Base-by-base conservation (phyloP, 1,140 invertebrate species). In the Brachionus angularis region DNA sequence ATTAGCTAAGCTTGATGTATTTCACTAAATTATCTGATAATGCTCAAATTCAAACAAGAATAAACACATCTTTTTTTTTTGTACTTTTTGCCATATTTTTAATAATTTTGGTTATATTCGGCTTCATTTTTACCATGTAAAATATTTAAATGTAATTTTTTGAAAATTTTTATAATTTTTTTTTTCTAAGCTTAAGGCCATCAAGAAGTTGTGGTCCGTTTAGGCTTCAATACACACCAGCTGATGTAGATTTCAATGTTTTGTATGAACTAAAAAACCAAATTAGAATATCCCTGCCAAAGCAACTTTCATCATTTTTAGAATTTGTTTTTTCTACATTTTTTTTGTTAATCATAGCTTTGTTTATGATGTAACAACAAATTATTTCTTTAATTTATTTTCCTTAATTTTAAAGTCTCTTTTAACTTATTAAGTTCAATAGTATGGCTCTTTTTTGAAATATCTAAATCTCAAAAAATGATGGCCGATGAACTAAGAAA, bases 111-210 rank as follows among this genome's bases (percentile, higher is more conserved):
- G 25, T 58, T 12, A 23, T 58, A 8, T 36, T 39, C 36, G 33
- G 53, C 1, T 58, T 58, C 23, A 39, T 58, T 21, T 58, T 58
- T 36, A 58, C 53, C 5, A 23, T 18, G 53, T 58, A 39, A 39
- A n/a, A n/a, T n/a, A n/a, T n/a, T n/a, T n/a, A n/a, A n/a, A n/a
- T n/a, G n/a, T n/a, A n/a, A n/a, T n/a, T 14, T 36, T 21, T 18
- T 16, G 18, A 39, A 16, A 14, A 16, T 53, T 33, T 53, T 5
- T 21, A n/a, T 31, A 31, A 18, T 5, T 53, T 53, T 0, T 58
- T 58, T 58, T 39, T 34, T 39, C 39, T 39, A 58, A 58, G 53
- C 14, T 58, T 58, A 29, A 58, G 25, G 39, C 53, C 53, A 39
- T 58, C 53, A 3, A 33, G 53, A 39, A 58, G 53, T 23, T 58